Conservation (phyloP, 1,140 invertebrate genomes). For the Sesamia nonagrioides region DNA sequence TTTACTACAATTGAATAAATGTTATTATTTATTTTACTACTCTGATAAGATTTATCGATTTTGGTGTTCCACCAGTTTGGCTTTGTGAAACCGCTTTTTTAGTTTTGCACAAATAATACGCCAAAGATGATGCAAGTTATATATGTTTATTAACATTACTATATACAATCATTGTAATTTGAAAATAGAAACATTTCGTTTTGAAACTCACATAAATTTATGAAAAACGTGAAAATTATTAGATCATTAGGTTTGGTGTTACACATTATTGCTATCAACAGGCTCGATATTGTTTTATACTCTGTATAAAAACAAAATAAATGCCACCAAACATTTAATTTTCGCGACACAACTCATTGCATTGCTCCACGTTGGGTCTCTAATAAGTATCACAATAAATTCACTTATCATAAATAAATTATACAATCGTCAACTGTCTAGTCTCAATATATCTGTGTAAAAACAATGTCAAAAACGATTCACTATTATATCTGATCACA, state of each 20-base stretch:
- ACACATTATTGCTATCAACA: slow-evolving; percentile 68
- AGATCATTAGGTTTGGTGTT: slow-evolving; percentile 79
- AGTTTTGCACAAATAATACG: slow-evolving; percentile 62
- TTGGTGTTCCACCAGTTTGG: slow-evolving; percentile 7
- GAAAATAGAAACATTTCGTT: slow-evolving; percentile 84
- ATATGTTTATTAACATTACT: slow-evolving; percentile 86
- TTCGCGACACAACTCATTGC: slow-evolving; percentile 67
- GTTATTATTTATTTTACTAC: slow-evolving; percentile 35
- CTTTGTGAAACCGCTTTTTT: neutral
- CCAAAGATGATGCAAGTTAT: slow-evolving; percentile 71
- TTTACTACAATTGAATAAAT: slow-evolving; percentile 39
- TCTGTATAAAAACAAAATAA: slow-evolving; percentile 68
- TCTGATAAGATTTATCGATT: slow-evolving; percentile 38
- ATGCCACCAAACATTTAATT: slow-evolving; percentile 66
- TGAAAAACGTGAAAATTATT: slow-evolving; percentile 79
- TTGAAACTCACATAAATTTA: slow-evolving; percentile 83
- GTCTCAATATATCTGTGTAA: slow-evolving; percentile 76
- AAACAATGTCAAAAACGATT: slow-evolving; percentile 84
- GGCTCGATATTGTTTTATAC: slow-evolving; percentile 49
- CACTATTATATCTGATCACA: slow-evolving; percentile 83
- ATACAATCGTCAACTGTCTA: slow-evolving; percentile 84
- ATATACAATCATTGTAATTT: slow-evolving; percentile 86
- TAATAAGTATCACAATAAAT: slow-evolving; percentile 84
- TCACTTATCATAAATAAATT: slow-evolving; percentile 86
- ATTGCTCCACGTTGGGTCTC: slow-evolving; percentile 70